Evolutionary conservation across 1,140 invertebrate species (phyloP).

Genomic region (Microplitis demolitor): DNA sequence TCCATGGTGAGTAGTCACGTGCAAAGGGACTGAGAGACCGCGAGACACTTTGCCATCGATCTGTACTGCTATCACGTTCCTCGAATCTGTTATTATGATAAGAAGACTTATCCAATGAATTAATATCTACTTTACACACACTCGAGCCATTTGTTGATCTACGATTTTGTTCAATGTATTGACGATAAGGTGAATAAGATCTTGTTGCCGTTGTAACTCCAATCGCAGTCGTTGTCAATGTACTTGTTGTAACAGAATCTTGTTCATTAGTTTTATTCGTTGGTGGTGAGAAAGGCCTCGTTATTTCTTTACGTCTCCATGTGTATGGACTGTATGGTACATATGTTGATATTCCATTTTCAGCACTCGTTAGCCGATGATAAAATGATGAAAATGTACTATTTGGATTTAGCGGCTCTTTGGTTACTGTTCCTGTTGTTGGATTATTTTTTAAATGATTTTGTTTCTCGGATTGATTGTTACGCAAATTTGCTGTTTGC

Average conservation of each 20-base stretch:
- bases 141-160: constrained; percentile 31
- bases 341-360: constrained; percentile 47
- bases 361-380: constrained; percentile 50
- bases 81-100: constrained; percentile 45
- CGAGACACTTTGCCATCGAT: constrained; percentile 51
- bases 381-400: constrained; percentile 36
- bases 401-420: constrained; percentile 44
- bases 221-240: background rate
- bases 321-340: constrained; percentile 57
- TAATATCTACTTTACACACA: constrained; percentile 23
- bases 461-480: constrained; percentile 43
- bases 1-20: constrained; percentile 59
- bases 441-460: constrained; percentile 43
- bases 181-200: constrained; percentile 34
- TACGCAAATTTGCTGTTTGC: constrained; percentile 48
- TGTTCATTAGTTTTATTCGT: constrained; percentile 17
- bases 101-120: constrained; percentile 31
- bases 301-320: constrained; percentile 47
- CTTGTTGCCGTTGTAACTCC: constrained; percentile 10
- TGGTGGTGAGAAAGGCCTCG: constrained; percentile 49
- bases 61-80: constrained; percentile 44
- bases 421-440: constrained; percentile 20
- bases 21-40: constrained; percentile 56
- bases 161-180: constrained; percentile 39
- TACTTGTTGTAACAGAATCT: background rate